Evolutionary conservation across 2,797 vertebrate species (phyloP), one percentile per base, ranked within the genome.

Genomic region (Argya squamiceps): DNA sequence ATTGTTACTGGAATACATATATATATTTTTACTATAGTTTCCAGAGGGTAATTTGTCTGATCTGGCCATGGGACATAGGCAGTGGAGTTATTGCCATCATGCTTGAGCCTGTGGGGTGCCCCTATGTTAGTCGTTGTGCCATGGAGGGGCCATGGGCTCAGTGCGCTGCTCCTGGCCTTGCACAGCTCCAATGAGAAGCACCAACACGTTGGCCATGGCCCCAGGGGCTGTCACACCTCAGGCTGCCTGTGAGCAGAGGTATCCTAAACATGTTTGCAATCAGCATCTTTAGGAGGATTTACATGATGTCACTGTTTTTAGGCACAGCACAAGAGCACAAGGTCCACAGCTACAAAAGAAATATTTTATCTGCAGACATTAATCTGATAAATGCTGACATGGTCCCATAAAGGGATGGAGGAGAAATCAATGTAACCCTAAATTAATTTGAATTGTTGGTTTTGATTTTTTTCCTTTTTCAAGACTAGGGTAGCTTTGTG

Each of bases 381-480:
- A 43, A 46, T 70, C 30, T 87, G 59, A 84, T 84, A 70, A 70
- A 89, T 71, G 67, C 49, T 88, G 78, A 53, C 55, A 46, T 0
- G 3, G 29, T 58, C 30, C 62, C 23, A 39, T 85, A 83, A 89
- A 77, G 36, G n/a, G 19, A 36, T 36, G 46, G 60, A 77, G n/a
- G 17, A 89, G 30, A 94, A 94, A 82, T 85, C 64, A 50, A 50
- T 64, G n/a, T 68, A 94, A 71, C 43, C 58, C 46, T 93, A 53
- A 93, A 92, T 64, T 82, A 73, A 95, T 89, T 76, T 59, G 50
- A 87, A 80, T 32, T 60, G 29, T n/a, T 65, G n/a, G 4, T 0
- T 12, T 75, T 81, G 80, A 59, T 59, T 24, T 26, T 43, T 21
- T 89, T 50, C 30, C 13, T 77, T 71, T 70, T 91, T 43, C 36